Conservation (phyloP, 2,888 invertebrate genomes). For the Eupithecia vulgata region DNA sequence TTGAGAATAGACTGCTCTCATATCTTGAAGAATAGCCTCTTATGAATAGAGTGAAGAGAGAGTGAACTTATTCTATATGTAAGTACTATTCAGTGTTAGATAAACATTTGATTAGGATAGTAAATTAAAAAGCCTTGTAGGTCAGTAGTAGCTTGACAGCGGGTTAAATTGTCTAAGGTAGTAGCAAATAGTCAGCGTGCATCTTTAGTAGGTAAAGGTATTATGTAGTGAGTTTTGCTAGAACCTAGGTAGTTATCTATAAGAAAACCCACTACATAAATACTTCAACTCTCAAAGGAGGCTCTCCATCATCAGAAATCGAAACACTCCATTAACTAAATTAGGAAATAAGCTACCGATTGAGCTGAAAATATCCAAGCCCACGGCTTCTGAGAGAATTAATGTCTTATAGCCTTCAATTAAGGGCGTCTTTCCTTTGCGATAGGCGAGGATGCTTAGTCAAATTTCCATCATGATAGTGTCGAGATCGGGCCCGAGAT, state of each 20-base stretch:
- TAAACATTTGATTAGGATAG: too few relatives aligned
- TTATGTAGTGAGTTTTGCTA: background rate
- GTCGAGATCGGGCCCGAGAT: conserved; percentile 53
- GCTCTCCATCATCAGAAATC: conserved; percentile 37
- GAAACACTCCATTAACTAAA: conserved; percentile 44
- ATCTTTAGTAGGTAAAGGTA: background rate
- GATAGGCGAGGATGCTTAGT: conserved; percentile 43
- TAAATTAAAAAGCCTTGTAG: too few relatives aligned
- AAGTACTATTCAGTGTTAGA: too few relatives aligned
- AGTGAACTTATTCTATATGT: background rate
- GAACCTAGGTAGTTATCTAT: background rate
- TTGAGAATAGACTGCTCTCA: background rate
- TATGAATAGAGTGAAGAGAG: too few relatives aligned
- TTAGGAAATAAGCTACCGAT: conserved; percentile 39
- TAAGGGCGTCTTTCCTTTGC: conserved; percentile 41
- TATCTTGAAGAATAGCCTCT: background rate
- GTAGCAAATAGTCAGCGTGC: too few relatives aligned
- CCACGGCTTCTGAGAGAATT: background rate
- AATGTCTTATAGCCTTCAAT: conserved; percentile 19
- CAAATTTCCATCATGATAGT: conserved; percentile 49
- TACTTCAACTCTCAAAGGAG: conserved; percentile 16
- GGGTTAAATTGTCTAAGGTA: too few relatives aligned
- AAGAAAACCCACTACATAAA: background rate
- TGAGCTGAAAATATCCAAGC: conserved; percentile 32
- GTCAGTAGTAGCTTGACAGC: too few relatives aligned